Evolutionary conservation across 2,888 invertebrate species (phyloP).

Genomic region (Drosophila recens): DNA sequence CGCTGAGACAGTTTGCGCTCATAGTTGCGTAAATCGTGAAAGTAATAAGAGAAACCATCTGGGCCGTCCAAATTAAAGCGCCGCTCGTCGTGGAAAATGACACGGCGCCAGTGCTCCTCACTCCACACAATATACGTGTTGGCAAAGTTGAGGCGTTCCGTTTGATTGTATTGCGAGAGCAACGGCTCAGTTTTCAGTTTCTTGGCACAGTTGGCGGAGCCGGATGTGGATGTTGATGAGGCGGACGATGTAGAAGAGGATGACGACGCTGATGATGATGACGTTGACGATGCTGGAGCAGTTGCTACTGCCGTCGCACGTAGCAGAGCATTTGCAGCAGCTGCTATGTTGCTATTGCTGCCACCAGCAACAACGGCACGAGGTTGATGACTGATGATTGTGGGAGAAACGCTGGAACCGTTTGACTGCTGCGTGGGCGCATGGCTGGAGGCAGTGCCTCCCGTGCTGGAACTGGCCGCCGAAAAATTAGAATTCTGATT

Average conservation of each 20-base stretch:
- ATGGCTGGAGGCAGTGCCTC: slow-evolving; percentile 83
- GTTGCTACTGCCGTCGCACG: slow-evolving; percentile 57
- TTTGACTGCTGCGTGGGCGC: slow-evolving; percentile 83
- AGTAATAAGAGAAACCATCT: slow-evolving; percentile 84
- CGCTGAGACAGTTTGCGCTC: slow-evolving; percentile 83
- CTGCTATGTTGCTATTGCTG: slow-evolving; percentile 68
- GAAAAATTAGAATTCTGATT: slow-evolving; percentile 83
- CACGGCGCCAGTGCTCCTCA: slow-evolving; percentile 83
- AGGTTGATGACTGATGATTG: slow-evolving; percentile 62
- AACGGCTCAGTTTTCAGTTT: slow-evolving; percentile 82
- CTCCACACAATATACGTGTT: slow-evolving; percentile 82
- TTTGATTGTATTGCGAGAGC: slow-evolving; percentile 82
- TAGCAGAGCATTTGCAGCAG: slow-evolving; percentile 71
- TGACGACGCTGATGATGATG: slow-evolving; percentile 59
- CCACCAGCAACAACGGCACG: slow-evolving; percentile 40
- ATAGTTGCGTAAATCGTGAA: slow-evolving; percentile 83
- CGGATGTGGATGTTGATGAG: slow-evolving; percentile 59
- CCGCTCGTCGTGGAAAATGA: slow-evolving; percentile 83
- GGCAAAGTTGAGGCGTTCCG: slow-evolving; percentile 82
- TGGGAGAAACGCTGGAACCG: slow-evolving; percentile 82
- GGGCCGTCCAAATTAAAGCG: slow-evolving; percentile 84
- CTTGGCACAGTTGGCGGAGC: slow-evolving; percentile 77
- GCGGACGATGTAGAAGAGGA: slow-evolving; percentile 55
- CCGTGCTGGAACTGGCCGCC: slow-evolving; percentile 83
- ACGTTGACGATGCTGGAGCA: slow-evolving; percentile 10